These are phyloP conservation scores for Leucopsar rothschildi DNA, from an alignment of 2,113 vertebrate genomes.

Conservation along the genomic window DNA sequence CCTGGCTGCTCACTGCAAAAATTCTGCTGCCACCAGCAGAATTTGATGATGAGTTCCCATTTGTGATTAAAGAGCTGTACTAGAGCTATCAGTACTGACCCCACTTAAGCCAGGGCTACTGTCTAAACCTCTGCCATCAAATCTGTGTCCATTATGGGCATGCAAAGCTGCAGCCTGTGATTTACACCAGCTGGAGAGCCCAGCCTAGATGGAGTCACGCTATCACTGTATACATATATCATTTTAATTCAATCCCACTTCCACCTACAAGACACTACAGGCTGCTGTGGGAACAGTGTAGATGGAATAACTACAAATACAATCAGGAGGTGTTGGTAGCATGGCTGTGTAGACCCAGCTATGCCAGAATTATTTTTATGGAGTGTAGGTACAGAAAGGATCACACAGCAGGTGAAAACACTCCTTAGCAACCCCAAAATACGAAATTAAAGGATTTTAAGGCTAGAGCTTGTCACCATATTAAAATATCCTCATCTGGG, in stretches of 20 bases:
- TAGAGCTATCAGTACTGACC: background rate
- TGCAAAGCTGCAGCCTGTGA: background rate
- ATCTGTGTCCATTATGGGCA: background rate
- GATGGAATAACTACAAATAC: background rate
- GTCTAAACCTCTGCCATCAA: background rate
- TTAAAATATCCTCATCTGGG: background rate
- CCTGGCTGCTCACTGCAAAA: background rate
- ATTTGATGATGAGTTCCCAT: background rate
- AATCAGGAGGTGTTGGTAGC: background rate
- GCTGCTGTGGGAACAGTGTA: background rate
- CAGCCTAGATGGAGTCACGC: background rate
- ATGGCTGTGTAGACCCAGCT: background rate
- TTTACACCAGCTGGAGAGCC: background rate
- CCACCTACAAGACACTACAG: background rate
- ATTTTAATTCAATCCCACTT: background rate
- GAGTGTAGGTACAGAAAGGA: background rate
- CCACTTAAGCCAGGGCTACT: background rate
- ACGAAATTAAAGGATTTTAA: background rate
- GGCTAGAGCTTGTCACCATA: background rate
- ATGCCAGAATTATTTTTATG: background rate
- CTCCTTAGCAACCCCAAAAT: background rate
- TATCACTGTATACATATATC: background rate
- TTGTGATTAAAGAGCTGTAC: background rate
- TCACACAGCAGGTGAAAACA: background rate
- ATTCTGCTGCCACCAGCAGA: background rate